Evolutionary conservation across 2,888 invertebrate species (phyloP), one percentile per base, ranked within the genome.

Genomic region (Fragum sueziense): DNA sequence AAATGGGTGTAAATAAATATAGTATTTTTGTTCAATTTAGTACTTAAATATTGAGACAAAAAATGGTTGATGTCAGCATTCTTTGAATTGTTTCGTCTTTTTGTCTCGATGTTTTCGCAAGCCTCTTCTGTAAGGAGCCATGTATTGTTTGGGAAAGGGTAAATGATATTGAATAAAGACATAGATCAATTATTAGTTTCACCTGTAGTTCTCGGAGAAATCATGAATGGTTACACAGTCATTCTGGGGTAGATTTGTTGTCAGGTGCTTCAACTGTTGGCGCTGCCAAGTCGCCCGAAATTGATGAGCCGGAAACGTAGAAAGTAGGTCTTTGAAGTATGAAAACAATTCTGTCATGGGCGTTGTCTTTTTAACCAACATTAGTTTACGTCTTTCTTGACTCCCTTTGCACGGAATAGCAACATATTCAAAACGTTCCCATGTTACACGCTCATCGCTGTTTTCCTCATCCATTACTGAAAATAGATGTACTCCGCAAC

Each of bases 351-450:
- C 67, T 3, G 31, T 37, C 20, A 31, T 34, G 6, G 4, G 20
- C 11, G 67, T 34, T n/a, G 25, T 31, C 22, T 67, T 67, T 34
- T 67, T 67, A 34, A 67, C 37, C 37, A 67, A n/a, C 67, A 67
- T 67, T 3, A 20, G n/a, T 67, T 11, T 67, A n/a, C 22, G 52
- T 4, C 6, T 9, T 6, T 22, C 20, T 52, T 52, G 52, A 6
- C 7, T 52, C 4, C 22, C 52, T 52, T 52, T 22, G 20, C n/a
- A 11, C 6, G 52, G 20, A 11, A 52, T 22, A 52, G 4, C n/a
- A 11, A 52, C n/a, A 52, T 52, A 52, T 52, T 37, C 59, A 25
- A 59, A 25, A 9, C 37, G 52, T 52, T 52, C 52, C 52, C 52
- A 52, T 7, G 4, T 22, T 52, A 52, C n/a, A 17, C 7, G 37